A percentile compares a stretch with the other conserved stretches of the same genome.
phyloP scores from a whole-genome alignment of 2,888 invertebrate genomes.

The Marronus borbonicus region DNA sequence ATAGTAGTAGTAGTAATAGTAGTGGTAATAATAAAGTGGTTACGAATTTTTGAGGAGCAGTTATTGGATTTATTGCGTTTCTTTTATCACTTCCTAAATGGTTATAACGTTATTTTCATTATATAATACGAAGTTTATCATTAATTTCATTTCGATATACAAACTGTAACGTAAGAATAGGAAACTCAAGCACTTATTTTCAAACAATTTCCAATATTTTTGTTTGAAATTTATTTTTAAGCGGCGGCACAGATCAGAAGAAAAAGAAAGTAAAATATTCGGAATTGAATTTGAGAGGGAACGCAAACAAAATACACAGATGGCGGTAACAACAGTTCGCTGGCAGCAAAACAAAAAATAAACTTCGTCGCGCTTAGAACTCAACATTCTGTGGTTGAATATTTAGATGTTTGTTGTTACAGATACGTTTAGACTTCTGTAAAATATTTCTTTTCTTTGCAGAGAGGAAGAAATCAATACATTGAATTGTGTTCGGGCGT shows the following conservation, averaged over 20 bases:
- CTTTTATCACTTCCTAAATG: no score
- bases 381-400: conserved; percentile 49
- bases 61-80: no score
- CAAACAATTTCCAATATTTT: no score
- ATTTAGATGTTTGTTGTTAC: conserved; percentile 53
- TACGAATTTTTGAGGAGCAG: no score
- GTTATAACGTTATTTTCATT: no score
- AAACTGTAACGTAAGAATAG: no score
- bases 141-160: no score
- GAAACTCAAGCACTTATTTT: no score
- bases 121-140: no score
- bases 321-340: conserved; percentile 51
- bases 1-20: no score
- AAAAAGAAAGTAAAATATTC: conserved; percentile 19
- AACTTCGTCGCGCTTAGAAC: conserved; percentile 44
- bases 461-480: conserved; percentile 18
- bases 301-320: conserved; percentile 44
- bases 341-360: conserved; percentile 47
- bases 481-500: background rate
- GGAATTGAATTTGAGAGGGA: conserved; percentile 24
- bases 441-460: conserved; percentile 31
- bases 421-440: conserved; percentile 29
- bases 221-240: conserved; percentile 11
- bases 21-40: no score
- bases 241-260: background rate